These are phyloP conservation scores for Noctua fimbriata DNA, from an alignment of 2,888 invertebrate species.

Conservation along the genomic window DNA sequence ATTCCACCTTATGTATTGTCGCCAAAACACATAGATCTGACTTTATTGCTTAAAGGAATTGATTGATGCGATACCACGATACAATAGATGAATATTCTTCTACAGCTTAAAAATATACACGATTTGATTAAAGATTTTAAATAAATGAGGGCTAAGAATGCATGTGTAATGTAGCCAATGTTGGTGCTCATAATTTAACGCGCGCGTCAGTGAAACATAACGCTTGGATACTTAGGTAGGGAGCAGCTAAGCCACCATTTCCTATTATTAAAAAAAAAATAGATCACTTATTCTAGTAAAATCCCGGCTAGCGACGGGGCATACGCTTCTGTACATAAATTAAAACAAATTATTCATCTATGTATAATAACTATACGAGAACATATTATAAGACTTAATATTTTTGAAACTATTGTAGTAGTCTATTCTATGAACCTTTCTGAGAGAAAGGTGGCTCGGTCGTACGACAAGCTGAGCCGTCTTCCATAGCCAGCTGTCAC, in stretches of 20 bases:
- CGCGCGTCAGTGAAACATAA: slow-evolving; percentile 45
- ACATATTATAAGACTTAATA: slow-evolving; percentile 83
- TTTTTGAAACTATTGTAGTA: slow-evolving; percentile 85
- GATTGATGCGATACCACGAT: slow-evolving; percentile 34
- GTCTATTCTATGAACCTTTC: slow-evolving; percentile 74
- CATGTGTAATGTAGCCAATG: slow-evolving; percentile 68
- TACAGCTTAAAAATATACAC: slow-evolving; percentile 42
- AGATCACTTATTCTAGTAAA: slow-evolving; percentile 59
- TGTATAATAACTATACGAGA: slow-evolving; percentile 73
- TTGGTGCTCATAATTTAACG: slow-evolving; percentile 76
- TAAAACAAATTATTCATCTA: slow-evolving; percentile 71
- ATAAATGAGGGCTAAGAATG: slow-evolving; percentile 30
- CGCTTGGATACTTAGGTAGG: slow-evolving; percentile 67
- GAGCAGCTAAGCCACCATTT: slow-evolving; percentile 69
- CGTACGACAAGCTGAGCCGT: background rate
- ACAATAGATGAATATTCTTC: slow-evolving; percentile 47
- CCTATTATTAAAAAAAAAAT: slow-evolving; percentile 56
- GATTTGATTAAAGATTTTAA: slow-evolving; percentile 29
- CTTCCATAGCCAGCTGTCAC: slow-evolving; percentile 13
- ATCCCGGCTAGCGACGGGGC: slow-evolving; percentile 65
- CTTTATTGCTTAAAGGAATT: slow-evolving; percentile 61
- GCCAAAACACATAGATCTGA: slow-evolving; percentile 62
- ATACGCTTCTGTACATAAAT: slow-evolving; percentile 79
- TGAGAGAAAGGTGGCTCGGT: slow-evolving; percentile 65
- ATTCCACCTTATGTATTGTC: slow-evolving; percentile 48